phyloP scores from a whole-genome alignment of 2,888 invertebrate genomes.

The Rhorus exstirpatorius region DNA sequence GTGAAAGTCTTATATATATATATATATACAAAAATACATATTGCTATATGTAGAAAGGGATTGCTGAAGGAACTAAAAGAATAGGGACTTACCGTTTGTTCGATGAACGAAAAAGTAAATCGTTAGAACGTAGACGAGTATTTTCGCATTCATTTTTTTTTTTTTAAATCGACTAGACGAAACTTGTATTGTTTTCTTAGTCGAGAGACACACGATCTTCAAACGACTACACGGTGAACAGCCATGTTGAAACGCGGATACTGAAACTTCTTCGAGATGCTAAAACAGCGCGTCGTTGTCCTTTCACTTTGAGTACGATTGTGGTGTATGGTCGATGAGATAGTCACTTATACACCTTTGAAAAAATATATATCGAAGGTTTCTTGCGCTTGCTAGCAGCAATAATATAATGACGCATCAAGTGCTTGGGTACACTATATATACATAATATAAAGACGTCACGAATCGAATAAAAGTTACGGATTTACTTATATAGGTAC shows the following conservation, averaged over 20 bases:
- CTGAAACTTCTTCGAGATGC: constrained; percentile 71
- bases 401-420: neutral
- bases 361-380: constrained; percentile 15
- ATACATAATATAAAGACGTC: neutral
- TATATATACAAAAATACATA: neutral
- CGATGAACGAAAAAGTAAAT: constrained; percentile 66
- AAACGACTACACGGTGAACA: constrained; percentile 70
- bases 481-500: no score
- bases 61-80: neutral
- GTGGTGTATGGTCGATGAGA: constrained; percentile 51
- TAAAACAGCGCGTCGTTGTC: constrained; percentile 69
- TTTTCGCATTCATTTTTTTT: constrained; percentile 75
- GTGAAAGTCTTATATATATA: constrained; percentile 41
- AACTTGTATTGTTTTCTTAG: constrained; percentile 26
- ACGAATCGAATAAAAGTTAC: constrained; percentile 14
- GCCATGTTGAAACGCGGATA: constrained; percentile 81
- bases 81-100: constrained; percentile 73
- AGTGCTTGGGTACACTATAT: constrained; percentile 1
- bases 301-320: constrained; percentile 71
- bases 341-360: constrained; percentile 14
- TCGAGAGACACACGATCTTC: constrained; percentile 40
- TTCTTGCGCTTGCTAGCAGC: neutral
- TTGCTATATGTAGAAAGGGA: neutral
- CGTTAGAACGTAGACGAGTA: constrained; percentile 57
- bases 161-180: constrained; percentile 47